Evolutionary conservation across 1,140 invertebrate genomes (phyloP), one percentile per base, ranked within the genome.

Genomic region (Dendroctonus valens): DNA sequence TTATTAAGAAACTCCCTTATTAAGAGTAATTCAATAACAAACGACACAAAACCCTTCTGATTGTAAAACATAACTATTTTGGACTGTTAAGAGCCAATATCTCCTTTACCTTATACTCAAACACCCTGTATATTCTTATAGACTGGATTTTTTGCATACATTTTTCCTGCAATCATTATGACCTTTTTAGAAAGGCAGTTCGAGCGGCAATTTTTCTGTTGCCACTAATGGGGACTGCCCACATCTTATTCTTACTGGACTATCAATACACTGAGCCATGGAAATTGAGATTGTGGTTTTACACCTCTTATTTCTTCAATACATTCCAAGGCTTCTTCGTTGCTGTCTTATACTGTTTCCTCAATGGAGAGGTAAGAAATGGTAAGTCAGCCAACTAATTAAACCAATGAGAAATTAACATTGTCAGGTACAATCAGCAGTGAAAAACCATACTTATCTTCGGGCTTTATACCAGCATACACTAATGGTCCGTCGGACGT

Each of bases 281-380:
- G 78, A 83, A 86, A 62, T 94, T 95, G 72, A 90, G 86, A 0
- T 65, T 91, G 0, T 95, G 92, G 91, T 88, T 87, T 0, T 94
- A 92, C 75, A 82, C 82, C 0, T 89, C 90, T 0, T 89, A 93
- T 73, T 90, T 93, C 71, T 80, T 95, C 8, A 86, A 86, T 3
- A 91, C 92, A 1, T 94, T 93, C 74, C 91, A 96, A 81, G 93
- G 93, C 4, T 88, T 94, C 66, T 91, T 94, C 73, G 88, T 95
- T 38, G 88, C 91, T 0, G 83, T 89, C 3, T 80, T 95, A 14
- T 96, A 95, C 77, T 96, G 93, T 75, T 94, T 95, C 72, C 78
- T 92, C 40, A 96, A 96, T 73, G 89, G 89, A 55, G 93, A 96
- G 86, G 92, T 94, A 80, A 84, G 67, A 44, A 59, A 44, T 42